These are phyloP conservation scores for Sander lucioperca DNA, from an alignment of 2,113 vertebrate genomes.

Conservation along the genomic window DNA sequence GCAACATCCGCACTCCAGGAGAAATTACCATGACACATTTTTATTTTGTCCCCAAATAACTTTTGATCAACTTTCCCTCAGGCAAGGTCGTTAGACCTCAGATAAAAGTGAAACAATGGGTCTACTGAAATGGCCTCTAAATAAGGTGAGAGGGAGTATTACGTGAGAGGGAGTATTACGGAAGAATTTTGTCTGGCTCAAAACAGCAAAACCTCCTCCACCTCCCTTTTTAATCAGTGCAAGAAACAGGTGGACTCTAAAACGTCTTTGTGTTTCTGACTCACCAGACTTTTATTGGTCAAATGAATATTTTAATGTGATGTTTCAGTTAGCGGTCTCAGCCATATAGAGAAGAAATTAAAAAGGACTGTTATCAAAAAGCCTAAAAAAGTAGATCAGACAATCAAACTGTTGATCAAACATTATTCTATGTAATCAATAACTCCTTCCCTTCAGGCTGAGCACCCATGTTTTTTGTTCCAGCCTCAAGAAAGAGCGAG, in stretches of 20 bases:
- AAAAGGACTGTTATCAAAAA: neutral
- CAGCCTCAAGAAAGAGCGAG: neutral
- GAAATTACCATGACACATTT: constrained; percentile 29
- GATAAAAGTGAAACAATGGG: constrained; percentile 41
- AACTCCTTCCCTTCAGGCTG: neutral
- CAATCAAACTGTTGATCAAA: neutral
- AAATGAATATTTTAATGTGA: neutral
- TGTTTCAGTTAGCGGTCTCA: neutral
- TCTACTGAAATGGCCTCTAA: neutral
- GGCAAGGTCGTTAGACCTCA: constrained; percentile 11
- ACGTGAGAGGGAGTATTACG: constrained; percentile 5
- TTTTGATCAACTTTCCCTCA: constrained; percentile 39
- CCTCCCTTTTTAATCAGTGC: neutral
- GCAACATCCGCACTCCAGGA: constrained; percentile 63
- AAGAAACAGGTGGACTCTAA: neutral
- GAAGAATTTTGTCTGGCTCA: constrained; percentile 31
- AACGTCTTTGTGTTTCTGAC: neutral
- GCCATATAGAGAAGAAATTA: neutral
- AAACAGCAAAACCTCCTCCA: neutral
- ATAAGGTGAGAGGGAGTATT: constrained; percentile 9
- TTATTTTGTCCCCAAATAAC: constrained; percentile 48
- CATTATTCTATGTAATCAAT: constrained; percentile 7
- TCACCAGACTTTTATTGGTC: neutral
- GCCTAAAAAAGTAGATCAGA: neutral
- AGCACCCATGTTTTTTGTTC: too few relatives aligned